Evolutionary conservation across 2,888 invertebrate genomes (phyloP).

Genomic region (Trimorus sp.): DNA sequence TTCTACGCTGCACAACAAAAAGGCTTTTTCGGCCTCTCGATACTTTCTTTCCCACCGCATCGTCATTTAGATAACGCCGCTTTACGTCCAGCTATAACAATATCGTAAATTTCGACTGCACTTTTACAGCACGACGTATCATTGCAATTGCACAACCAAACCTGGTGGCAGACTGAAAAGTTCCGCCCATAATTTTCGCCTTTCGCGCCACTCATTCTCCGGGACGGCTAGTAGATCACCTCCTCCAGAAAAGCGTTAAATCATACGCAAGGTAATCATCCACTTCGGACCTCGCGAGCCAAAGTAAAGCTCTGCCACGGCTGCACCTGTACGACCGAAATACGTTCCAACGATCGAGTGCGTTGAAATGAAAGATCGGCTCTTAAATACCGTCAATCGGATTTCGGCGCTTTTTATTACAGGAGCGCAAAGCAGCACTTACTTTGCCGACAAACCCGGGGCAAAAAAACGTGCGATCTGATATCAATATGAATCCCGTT

Average conservation of each 20-base stretch:
- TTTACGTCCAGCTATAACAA: conserved; percentile 38
- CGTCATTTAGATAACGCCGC: conserved; percentile 29
- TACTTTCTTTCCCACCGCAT: conserved; percentile 25
- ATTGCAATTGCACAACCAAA: conserved; percentile 27
- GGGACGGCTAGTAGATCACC: conserved; percentile 23
- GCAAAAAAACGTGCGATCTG: no score
- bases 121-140: conserved; percentile 38
- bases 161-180: conserved; percentile 1
- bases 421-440: no score
- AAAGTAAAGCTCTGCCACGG: conserved; percentile 17
- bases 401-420: no score
- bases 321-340: conserved; percentile 18
- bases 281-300: conserved; percentile 10
- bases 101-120: conserved; percentile 44
- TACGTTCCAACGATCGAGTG: conserved; percentile 13
- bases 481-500: no score
- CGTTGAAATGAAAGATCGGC: conserved; percentile 13
- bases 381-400: no score
- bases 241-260: conserved; percentile 36
- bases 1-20: conserved; percentile 28
- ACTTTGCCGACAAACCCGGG: no score
- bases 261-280: conserved; percentile 35
- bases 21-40: neutral
- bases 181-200: conserved; percentile 35
- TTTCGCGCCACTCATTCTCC: conserved; percentile 24